A percentile compares a stretch with the other conserved stretches of the same genome.
phyloP scores from a whole-genome alignment of 2,113 vertebrate species.

The Pelmatolapia mariae region DNA sequence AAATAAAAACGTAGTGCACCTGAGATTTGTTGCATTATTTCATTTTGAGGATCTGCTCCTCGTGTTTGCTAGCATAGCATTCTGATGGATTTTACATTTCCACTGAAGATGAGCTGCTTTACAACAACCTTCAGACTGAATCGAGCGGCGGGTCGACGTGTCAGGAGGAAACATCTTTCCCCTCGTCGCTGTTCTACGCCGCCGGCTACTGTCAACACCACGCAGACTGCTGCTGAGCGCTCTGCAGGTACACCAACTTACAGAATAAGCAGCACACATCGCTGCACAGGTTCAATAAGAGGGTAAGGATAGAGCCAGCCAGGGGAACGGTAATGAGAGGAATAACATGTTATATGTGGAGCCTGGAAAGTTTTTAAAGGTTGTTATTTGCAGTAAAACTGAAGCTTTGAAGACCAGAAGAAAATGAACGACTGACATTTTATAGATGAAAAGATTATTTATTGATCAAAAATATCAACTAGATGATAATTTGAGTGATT shows the following conservation, averaged over 20 bases:
- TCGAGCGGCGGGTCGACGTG: neutral
- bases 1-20: accelerated
- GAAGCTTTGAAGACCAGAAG: neutral
- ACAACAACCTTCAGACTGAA: neutral
- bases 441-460: neutral
- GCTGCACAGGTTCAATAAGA: neutral
- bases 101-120: neutral
- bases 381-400: neutral
- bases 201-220: neutral
- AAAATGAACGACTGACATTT: neutral
- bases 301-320: neutral
- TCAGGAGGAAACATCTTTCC: neutral
- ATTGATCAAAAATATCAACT: neutral
- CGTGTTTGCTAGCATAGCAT: neutral
- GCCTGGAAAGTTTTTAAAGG: neutral
- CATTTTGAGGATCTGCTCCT: neutral
- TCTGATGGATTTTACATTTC: accelerated
- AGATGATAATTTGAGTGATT: neutral
- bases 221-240: neutral
- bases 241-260: neutral
- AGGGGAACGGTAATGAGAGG: neutral
- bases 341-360: neutral
- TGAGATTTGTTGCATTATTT: neutral
- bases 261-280: neutral
- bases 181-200: neutral